These are phyloP conservation scores for Octodon degus DNA, from an alignment of 2,113 vertebrate species.

Conservation along the genomic window DNA sequence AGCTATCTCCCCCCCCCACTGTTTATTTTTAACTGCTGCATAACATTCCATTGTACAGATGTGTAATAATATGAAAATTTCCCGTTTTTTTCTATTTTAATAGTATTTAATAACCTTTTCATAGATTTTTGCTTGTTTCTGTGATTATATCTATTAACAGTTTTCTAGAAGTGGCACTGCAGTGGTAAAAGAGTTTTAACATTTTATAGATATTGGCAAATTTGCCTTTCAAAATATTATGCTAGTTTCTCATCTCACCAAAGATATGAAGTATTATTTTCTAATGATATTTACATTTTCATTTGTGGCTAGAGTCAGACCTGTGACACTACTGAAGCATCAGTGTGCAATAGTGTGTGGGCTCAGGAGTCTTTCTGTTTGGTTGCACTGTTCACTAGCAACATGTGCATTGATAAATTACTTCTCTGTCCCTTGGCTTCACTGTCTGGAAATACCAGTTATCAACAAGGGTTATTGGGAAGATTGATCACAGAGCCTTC, in stretches of 20 bases:
- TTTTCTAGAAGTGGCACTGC: slow-evolving; percentile 8
- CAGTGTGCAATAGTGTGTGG: neutral
- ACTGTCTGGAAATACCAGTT: neutral
- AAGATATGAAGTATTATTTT: neutral
- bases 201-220: slow-evolving; percentile 35
- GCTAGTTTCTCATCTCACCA: neutral
- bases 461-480: neutral
- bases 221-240: neutral
- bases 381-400: neutral
- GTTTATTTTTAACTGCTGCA: no score
- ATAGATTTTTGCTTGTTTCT: slow-evolving; percentile 49
- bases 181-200: slow-evolving; percentile 17
- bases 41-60: no score
- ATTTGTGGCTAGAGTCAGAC: slow-evolving; percentile 7
- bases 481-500: neutral
- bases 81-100: neutral
- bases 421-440: neutral
- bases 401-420: no score
- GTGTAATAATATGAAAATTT: neutral
- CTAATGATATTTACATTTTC: neutral
- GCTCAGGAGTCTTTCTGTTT: neutral
- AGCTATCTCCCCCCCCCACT: no score
- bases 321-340: neutral
- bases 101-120: neutral
- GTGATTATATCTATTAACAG: slow-evolving; percentile 1